Percentiles rank a stretch among this genome's conserved stretches.
phyloP scores from a whole-genome alignment of 2,797 vertebrate species.

The Gallirallus australis region DNA sequence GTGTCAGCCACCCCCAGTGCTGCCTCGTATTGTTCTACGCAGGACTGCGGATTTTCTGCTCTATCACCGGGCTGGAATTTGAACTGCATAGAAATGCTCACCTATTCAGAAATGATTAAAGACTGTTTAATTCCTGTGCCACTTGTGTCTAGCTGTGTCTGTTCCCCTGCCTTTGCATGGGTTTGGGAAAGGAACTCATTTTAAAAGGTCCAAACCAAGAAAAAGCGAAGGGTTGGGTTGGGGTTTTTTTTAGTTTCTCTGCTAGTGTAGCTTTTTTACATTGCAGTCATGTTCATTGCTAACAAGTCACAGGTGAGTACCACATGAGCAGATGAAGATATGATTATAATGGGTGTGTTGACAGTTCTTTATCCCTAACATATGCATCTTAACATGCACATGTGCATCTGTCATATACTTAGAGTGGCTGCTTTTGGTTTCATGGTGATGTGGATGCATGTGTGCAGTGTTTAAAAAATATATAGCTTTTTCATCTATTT shows the following conservation, averaged over 20 bases:
- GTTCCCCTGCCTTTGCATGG: background rate
- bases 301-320: constrained; percentile 82
- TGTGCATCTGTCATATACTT: constrained; percentile 73
- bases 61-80: background rate
- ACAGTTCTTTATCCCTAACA: constrained; percentile 79
- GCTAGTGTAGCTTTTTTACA: constrained; percentile 62
- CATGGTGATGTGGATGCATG: background rate
- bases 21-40: background rate
- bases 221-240: background rate
- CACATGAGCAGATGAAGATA: constrained; percentile 78
- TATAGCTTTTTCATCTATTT: background rate
- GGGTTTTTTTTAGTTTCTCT: constrained; percentile 27
- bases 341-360: constrained; percentile 84
- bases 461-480: constrained; percentile 12
- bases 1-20: background rate
- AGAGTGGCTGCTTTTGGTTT: constrained; percentile 49
- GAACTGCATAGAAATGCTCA: background rate
- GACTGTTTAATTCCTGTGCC: background rate
- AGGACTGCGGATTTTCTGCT: background rate
- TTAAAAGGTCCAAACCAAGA: background rate
- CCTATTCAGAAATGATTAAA: background rate
- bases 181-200: background rate
- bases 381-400: constrained; percentile 75
- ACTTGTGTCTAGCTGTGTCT: background rate
- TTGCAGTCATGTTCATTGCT: constrained; percentile 77